These are phyloP conservation scores for Tenebrio molitor DNA, from an alignment of 1,140 invertebrate species.

Conservation along the genomic window DNA sequence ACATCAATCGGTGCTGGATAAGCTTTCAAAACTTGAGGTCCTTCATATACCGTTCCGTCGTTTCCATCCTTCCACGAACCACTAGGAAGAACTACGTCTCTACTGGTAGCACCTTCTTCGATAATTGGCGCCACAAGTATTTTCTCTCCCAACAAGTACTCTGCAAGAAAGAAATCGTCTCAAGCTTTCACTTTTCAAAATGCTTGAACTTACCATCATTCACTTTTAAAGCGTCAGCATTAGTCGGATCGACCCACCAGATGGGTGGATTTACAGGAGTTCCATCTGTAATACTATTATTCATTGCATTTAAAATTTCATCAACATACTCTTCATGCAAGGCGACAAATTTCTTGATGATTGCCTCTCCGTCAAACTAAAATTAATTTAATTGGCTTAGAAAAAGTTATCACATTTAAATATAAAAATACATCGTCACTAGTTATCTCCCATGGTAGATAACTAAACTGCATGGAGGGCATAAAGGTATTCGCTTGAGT, in stretches of 20 bases:
- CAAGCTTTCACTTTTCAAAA: background rate
- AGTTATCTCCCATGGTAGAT: slow-evolving; percentile 86
- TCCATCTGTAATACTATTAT: slow-evolving; percentile 73
- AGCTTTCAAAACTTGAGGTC: slow-evolving; percentile 75
- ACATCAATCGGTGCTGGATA: slow-evolving; percentile 77
- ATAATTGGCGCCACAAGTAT: slow-evolving; percentile 89
- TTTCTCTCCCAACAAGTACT: slow-evolving; percentile 86
- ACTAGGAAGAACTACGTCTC: slow-evolving; percentile 84
- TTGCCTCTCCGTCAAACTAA: slow-evolving; percentile 66
- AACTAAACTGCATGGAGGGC: slow-evolving; percentile 90
- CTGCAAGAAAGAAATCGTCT: slow-evolving; percentile 68
- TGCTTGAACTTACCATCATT: slow-evolving; percentile 48
- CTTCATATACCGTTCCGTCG: slow-evolving; percentile 66
- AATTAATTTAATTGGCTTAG: background rate
- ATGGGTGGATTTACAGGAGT: slow-evolving; percentile 87
- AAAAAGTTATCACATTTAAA: background rate
- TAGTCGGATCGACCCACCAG: slow-evolving; percentile 88
- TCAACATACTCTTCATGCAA: slow-evolving; percentile 79
- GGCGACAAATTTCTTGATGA: slow-evolving; percentile 76
- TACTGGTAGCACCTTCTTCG: slow-evolving; percentile 72
- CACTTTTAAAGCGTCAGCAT: slow-evolving; percentile 63
- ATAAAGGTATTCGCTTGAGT: slow-evolving; percentile 88
- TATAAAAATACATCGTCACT: slow-evolving; percentile 12
- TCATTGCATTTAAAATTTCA: slow-evolving; percentile 74
- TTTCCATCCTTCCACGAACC: slow-evolving; percentile 78